Percentiles rank a stretch among this genome's conserved stretches.
Evolutionary conservation across 2,113 vertebrate genomes (phyloP).

Genomic region (Zosterops hypoxanthus): DNA sequence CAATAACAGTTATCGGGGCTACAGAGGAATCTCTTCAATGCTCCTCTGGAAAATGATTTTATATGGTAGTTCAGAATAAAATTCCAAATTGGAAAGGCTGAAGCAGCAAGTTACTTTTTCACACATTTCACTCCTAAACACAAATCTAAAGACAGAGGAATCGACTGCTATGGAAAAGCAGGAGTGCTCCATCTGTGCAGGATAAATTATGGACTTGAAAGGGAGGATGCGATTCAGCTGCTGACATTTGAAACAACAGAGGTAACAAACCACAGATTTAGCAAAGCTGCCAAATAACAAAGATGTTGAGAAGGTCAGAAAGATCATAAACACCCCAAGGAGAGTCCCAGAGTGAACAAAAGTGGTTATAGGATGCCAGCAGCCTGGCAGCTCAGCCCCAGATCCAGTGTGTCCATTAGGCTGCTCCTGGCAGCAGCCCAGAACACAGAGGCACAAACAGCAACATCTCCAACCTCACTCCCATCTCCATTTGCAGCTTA

Average conservation of each 20-base stretch:
- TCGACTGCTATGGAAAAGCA: background rate
- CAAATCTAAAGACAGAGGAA: background rate
- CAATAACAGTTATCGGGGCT: background rate
- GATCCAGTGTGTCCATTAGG: fast-evolving
- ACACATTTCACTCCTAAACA: background rate
- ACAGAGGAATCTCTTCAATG: background rate
- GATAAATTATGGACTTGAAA: background rate
- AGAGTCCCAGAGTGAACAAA: background rate
- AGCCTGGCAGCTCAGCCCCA: background rate
- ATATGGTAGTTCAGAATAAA: background rate
- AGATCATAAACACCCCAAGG: background rate
- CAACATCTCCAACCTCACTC: background rate
- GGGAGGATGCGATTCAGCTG: background rate
- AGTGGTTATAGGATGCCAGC: background rate
- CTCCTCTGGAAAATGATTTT: background rate
- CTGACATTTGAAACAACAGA: background rate
- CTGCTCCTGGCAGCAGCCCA: background rate
- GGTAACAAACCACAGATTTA: background rate
- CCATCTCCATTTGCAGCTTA: background rate
- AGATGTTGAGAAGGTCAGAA: background rate
- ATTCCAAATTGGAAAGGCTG: background rate
- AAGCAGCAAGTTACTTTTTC: background rate
- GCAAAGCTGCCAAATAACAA: background rate
- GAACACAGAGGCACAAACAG: background rate
- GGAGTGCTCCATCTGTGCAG: background rate